Conservation (phyloP, 2,888 invertebrate species). For the Stictocephala bisonia region DNA sequence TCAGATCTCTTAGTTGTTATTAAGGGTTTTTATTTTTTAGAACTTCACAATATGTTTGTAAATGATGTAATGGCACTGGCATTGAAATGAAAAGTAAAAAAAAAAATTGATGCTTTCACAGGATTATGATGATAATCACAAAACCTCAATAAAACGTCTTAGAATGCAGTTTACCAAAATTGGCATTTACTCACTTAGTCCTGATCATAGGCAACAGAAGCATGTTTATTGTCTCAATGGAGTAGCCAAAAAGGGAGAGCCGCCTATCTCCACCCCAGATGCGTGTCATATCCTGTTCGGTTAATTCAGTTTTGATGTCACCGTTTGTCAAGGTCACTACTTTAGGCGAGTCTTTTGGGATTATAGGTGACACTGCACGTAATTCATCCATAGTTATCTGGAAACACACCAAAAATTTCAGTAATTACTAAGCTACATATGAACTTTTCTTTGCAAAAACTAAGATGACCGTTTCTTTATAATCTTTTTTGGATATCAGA, state of each 20-base stretch:
- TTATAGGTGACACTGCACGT: constrained; percentile 68
- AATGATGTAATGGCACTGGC: too few species aligned
- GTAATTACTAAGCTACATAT: neutral
- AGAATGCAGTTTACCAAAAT: too few species aligned
- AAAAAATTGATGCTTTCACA: too few species aligned
- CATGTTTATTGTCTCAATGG: constrained; percentile 94
- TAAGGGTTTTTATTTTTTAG: too few species aligned
- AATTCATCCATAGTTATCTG: constrained; percentile 87
- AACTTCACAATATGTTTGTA: too few species aligned
- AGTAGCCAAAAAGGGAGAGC: constrained; percentile 92
- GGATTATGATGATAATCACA: too few species aligned
- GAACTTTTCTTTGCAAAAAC: neutral
- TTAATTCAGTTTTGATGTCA: constrained; percentile 58
- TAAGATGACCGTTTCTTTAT: too few species aligned
- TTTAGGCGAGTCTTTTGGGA: constrained; percentile 62
- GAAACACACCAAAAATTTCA: too few species aligned
- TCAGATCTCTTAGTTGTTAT: too few species aligned
- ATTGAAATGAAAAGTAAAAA: too few species aligned
- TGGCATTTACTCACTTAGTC: constrained; percentile 78
- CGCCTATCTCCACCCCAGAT: constrained; percentile 79
- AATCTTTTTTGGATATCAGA: too few species aligned
- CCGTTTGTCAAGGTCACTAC: constrained; percentile 17
- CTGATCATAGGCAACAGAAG: constrained; percentile 96
- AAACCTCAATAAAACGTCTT: too few species aligned
- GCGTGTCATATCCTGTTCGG: constrained; percentile 64